These are phyloP conservation scores for Aleiodes leptofemur DNA, from an alignment of 2,888 invertebrate genomes.

Conservation along the genomic window DNA sequence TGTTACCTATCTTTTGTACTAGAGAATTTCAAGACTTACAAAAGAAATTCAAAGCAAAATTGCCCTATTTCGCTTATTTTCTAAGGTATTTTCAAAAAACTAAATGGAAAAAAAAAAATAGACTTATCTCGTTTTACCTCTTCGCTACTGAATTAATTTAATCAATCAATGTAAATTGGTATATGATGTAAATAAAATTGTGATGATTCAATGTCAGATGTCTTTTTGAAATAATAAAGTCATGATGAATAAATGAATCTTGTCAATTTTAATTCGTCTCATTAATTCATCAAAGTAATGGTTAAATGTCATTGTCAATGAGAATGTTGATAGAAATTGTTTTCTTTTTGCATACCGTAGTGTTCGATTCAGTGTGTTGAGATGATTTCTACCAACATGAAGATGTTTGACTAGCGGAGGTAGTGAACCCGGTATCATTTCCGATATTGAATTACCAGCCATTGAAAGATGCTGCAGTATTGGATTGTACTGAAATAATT, in stretches of 20 bases:
- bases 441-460: constrained; percentile 85
- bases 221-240: not conserved
- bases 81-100: too few relatives aligned
- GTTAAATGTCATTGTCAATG: not conserved
- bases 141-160: too few relatives aligned
- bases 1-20: too few relatives aligned
- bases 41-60: too few relatives aligned
- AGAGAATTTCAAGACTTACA: too few relatives aligned
- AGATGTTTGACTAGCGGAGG: constrained; percentile 83
- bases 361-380: constrained; percentile 85
- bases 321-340: constrained; percentile 1
- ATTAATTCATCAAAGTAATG: not conserved
- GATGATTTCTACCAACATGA: constrained; percentile 85
- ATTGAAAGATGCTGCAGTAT: constrained; percentile 83
- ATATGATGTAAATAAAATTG: too few relatives aligned
- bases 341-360: constrained; percentile 76
- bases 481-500: constrained; percentile 77
- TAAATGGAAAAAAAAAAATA: too few relatives aligned
- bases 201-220: too few relatives aligned
- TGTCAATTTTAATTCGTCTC: constrained; percentile 10
- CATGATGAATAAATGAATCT: not conserved
- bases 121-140: too few relatives aligned
- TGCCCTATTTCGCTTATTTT: too few relatives aligned
- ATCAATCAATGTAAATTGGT: not conserved
- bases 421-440: constrained; percentile 84